phyloP scores from a whole-genome alignment of 35 echinoderm and acorn worm species.

The Heliocidaris erythrogramma region DNA sequence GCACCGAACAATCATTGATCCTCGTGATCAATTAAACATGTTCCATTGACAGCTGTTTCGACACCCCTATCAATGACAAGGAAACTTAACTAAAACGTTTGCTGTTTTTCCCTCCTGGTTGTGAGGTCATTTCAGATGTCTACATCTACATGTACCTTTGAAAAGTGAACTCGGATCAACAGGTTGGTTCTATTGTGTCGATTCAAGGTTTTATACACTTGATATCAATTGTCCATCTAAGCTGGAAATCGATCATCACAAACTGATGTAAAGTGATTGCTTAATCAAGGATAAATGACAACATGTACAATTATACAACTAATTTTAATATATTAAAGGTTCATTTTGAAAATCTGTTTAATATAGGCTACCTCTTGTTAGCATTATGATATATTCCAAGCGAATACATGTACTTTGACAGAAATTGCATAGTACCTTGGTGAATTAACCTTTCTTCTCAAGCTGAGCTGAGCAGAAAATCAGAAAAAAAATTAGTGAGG shows the following conservation, averaged over 20 bases:
- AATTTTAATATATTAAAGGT: no score
- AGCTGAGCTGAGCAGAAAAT: no score
- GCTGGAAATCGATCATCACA: background rate
- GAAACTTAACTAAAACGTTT: background rate
- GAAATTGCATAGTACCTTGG: no score
- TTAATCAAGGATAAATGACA: background rate
- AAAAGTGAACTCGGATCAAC: background rate
- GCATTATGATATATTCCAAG: no score
- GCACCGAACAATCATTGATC: background rate
- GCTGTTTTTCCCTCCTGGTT: background rate
- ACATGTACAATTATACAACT: no score
- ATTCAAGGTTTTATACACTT: background rate
- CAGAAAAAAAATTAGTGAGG: no score
- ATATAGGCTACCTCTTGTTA: no score
- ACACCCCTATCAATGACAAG: background rate
- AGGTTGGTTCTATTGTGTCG: no score
- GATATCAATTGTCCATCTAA: background rate
- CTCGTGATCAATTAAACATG: background rate
- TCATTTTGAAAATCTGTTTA: no score
- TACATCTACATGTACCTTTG: background rate
- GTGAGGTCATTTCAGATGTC: background rate
- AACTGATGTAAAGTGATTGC: background rate
- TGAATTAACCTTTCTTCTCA: no score
- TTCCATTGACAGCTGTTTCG: background rate
- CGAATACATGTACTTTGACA: no score